Evolutionary conservation across 2,888 invertebrate genomes (phyloP).

Genomic region (Priocnemis perturbator): DNA sequence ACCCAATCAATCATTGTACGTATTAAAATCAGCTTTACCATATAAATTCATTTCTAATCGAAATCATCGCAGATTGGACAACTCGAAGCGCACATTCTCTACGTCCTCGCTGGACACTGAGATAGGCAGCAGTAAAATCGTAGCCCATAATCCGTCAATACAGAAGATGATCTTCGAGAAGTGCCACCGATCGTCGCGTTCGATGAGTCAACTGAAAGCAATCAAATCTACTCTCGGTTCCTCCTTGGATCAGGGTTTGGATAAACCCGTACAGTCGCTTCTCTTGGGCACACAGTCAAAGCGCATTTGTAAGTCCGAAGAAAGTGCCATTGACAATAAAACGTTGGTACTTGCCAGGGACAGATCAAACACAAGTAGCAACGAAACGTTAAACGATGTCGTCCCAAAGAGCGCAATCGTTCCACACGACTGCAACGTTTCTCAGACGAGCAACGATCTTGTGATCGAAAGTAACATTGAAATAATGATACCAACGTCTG

Average conservation of each 20-base stretch:
- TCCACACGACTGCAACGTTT: conserved; percentile 29
- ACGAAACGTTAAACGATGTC: conserved; percentile 65
- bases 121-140: conserved; percentile 58
- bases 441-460: conserved; percentile 31
- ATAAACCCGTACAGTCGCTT: conserved; percentile 62
- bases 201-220: conserved; percentile 66
- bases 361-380: conserved; percentile 61
- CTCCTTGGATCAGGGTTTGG: conserved; percentile 72
- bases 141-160: conserved; percentile 65
- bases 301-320: conserved; percentile 72
- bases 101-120: conserved; percentile 72
- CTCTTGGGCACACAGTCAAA: conserved; percentile 64
- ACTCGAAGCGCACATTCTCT: conserved; percentile 73
- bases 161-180: conserved; percentile 69
- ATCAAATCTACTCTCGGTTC: conserved; percentile 67
- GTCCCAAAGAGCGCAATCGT: conserved; percentile 49
- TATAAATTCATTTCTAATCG: no score
- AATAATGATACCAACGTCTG: conserved; percentile 70
- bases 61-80: conserved; percentile 64
- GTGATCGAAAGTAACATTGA: conserved; percentile 66
- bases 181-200: conserved; percentile 64
- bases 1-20: conserved; percentile 65
- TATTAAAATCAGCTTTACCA: conserved; percentile 15
- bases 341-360: conserved; percentile 62
- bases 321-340: conserved; percentile 69